These are phyloP conservation scores for Psammodynastes pulverulentus DNA, from an alignment of 2,113 vertebrate species.

Conservation along the genomic window DNA sequence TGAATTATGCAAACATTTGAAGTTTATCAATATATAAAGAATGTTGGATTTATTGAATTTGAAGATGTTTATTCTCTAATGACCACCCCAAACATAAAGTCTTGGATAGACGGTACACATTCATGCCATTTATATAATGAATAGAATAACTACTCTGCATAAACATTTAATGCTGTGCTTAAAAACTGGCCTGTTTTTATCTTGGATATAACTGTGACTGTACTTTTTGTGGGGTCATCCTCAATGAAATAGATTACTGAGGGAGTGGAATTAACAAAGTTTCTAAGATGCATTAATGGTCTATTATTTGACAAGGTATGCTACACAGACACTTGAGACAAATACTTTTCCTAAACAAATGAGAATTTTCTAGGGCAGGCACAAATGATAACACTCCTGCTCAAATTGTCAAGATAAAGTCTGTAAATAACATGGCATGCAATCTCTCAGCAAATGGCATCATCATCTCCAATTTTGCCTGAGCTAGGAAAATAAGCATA, in stretches of 20 bases:
- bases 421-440: background rate
- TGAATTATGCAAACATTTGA: background rate
- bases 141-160: background rate
- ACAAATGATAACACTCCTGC: background rate
- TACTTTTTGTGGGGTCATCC: background rate
- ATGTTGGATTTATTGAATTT: background rate
- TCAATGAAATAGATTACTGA: background rate
- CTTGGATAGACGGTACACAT: background rate
- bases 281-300: background rate
- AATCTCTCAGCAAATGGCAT: background rate
- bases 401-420: background rate
- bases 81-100: background rate
- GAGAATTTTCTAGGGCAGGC: background rate
- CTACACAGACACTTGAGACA: background rate
- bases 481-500: background rate
- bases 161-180: background rate
- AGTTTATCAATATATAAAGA: background rate
- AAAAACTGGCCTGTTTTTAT: background rate
- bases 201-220: background rate
- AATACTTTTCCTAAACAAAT: background rate
- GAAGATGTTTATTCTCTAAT: background rate
- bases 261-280: background rate
- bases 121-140: background rate
- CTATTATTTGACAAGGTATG: background rate
- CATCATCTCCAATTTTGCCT: background rate